Evolutionary conservation across 1,140 invertebrate species (phyloP), one percentile per base, ranked within the genome.

Genomic region (Papilio polyxenes): DNA sequence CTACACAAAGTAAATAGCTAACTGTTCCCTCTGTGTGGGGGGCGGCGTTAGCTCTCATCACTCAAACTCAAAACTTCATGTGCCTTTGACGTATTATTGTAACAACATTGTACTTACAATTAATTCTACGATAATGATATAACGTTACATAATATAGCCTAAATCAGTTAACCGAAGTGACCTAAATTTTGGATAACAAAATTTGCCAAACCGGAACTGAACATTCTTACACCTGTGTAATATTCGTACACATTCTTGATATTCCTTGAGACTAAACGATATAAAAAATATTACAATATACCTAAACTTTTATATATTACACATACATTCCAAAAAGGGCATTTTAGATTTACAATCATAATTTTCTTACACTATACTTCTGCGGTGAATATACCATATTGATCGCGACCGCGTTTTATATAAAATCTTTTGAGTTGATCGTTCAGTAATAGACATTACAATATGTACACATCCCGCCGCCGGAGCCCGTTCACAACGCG

Each of bases 71-170:
- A 92, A 90, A 84, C 86, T 90, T 89, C 85, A 88, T 92, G 91
- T 92, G 91, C 89, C 87, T 90, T 89, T 84, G 88, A 91, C 87
- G 87, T 87, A 86, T 91, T 92, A 89, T 81, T 87, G 88, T 87
- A 91, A 92, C 91, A 91, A 89, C 89, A 92, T 92, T 94, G 92
- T 93, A 92, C 92, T 94, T 94, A 94, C 92, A 83, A 89, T 90
- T 92, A 92, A 89, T 76, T 83, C 88, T 90, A 91, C 85, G 65
- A 84, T 85, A 86, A 85, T 89, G 88, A 86, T 90, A 89, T 87
- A 88, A 65, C 82, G 84, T 84, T 85, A 80, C 56, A 81, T 81
- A 72, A 72, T 72, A 74, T 82, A 83, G 83, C 81, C 86, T 79
- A 79, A 62, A n/a, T 79, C 75, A 77, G 48, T 51, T 77, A 56